Conservation (phyloP, 2,113 vertebrate genomes). For the Mirounga angustirostris region DNA sequence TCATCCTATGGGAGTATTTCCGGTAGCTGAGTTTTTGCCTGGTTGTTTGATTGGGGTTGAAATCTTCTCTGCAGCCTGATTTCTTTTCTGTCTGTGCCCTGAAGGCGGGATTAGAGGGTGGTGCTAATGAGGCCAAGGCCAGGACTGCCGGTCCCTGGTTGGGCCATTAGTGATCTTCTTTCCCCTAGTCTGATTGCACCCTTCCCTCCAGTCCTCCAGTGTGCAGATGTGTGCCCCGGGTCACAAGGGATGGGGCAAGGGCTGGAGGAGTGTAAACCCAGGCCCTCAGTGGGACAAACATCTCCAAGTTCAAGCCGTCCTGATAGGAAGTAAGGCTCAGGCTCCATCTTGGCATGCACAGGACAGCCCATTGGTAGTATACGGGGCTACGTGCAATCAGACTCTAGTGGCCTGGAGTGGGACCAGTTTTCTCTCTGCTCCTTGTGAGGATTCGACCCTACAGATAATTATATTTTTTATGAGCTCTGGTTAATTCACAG, state of each 20-base stretch:
- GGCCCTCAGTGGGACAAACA: not conserved
- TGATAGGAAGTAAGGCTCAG: not conserved
- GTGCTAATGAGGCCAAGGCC: constrained; percentile 44
- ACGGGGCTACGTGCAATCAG: not conserved
- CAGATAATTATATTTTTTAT: constrained; percentile 17
- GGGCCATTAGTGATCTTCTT: constrained; percentile 43
- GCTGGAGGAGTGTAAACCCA: not conserved
- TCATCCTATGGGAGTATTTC: not conserved
- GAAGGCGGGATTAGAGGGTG: constrained; percentile 5
- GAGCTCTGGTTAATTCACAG: constrained; percentile 1
- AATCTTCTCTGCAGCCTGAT: constrained; percentile 50
- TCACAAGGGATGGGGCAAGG: not conserved
- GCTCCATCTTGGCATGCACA: not conserved
- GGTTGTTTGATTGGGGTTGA: not conserved
- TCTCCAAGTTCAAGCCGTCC: not conserved
- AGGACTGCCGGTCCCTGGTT: not conserved
- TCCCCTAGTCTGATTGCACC: not conserved
- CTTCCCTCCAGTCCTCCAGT: not conserved
- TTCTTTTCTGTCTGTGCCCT: constrained; percentile 44
- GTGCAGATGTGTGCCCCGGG: not conserved
- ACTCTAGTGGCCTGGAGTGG: not conserved
- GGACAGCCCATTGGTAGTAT: not conserved
- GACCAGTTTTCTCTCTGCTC: not conserved
- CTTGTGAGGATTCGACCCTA: not conserved
- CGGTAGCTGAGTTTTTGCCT: not conserved